A percentile compares a stretch with the other conserved stretches of the same genome.
These are phyloP conservation scores for Pygoscelis adeliae DNA, from an alignment of 2,113 vertebrate species.

Conservation along the genomic window DNA sequence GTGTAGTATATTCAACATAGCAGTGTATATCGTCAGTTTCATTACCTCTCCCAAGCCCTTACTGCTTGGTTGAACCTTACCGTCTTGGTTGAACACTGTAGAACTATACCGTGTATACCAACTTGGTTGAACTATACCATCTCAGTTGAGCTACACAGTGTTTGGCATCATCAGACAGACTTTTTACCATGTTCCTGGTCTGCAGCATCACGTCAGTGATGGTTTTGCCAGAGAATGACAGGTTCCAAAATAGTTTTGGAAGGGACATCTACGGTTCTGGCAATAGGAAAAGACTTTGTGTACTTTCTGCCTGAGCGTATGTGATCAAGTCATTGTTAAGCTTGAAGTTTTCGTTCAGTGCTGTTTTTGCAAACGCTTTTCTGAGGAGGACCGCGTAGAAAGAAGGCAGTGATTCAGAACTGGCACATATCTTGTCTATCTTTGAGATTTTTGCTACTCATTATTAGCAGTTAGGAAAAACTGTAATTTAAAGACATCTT, in stretches of 20 bases:
- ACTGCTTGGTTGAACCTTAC: neutral
- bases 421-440: neutral
- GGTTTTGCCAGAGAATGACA: neutral
- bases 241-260: neutral
- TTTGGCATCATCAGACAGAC: neutral
- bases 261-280: neutral
- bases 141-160: neutral
- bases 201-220: neutral
- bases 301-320: neutral
- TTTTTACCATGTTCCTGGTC: neutral
- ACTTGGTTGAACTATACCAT: neutral
- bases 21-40: neutral
- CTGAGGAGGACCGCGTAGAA: neutral
- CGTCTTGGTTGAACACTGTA: neutral
- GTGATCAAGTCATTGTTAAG: neutral
- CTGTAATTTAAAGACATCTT: neutral
- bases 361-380: neutral
- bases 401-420: neutral
- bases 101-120: neutral
- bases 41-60: neutral
- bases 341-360: neutral
- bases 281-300: neutral
- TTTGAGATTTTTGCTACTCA: neutral
- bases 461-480: neutral
- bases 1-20: neutral